phyloP scores from a whole-genome alignment of 2,888 invertebrate genomes.

The Volucella bombylans region DNA sequence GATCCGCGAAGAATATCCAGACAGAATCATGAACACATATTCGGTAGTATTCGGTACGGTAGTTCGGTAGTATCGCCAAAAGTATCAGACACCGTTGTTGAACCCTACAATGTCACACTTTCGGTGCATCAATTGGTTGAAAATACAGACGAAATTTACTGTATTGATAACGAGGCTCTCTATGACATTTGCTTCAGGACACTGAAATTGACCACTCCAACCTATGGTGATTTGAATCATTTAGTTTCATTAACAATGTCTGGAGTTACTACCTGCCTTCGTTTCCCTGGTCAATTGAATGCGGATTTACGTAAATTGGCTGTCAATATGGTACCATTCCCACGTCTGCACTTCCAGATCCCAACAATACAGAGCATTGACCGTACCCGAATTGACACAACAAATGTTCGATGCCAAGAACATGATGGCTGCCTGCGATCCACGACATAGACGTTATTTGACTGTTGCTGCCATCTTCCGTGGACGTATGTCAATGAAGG shows the following conservation, averaged over 20 bases:
- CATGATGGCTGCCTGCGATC: slow-evolving; percentile 99
- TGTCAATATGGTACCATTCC: slow-evolving; percentile 99
- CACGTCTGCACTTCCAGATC: slow-evolving; percentile 97
- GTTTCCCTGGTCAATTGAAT: too few relatives aligned
- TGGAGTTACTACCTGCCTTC: too few relatives aligned
- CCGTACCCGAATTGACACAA: slow-evolving; percentile 95
- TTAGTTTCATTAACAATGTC: too few relatives aligned
- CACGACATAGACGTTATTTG: slow-evolving; percentile 94
- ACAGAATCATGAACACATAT: slow-evolving; percentile 99
- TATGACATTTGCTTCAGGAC: too few relatives aligned
- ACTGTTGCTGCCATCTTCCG: slow-evolving; percentile 96
- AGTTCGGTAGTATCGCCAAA: slow-evolving; percentile 94
- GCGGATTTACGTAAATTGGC: too few relatives aligned
- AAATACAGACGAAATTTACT: slow-evolving; percentile 95
- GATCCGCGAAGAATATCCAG: slow-evolving; percentile 98
- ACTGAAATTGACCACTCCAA: too few relatives aligned
- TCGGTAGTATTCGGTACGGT: too few relatives aligned
- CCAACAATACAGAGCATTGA: slow-evolving; percentile 95
- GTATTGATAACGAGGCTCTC: slow-evolving; percentile 96
- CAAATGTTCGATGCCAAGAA: slow-evolving; percentile 98
- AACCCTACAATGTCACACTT: slow-evolving; percentile 95
- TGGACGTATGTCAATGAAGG: slow-evolving; percentile 97
- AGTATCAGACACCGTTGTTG: slow-evolving; percentile 95
- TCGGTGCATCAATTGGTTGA: slow-evolving; percentile 95
- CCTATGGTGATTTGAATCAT: too few relatives aligned